Evolutionary conservation across 2,888 invertebrate species (phyloP), one percentile per base, ranked within the genome.

Genomic region (Pristionchus mayeri): DNA sequence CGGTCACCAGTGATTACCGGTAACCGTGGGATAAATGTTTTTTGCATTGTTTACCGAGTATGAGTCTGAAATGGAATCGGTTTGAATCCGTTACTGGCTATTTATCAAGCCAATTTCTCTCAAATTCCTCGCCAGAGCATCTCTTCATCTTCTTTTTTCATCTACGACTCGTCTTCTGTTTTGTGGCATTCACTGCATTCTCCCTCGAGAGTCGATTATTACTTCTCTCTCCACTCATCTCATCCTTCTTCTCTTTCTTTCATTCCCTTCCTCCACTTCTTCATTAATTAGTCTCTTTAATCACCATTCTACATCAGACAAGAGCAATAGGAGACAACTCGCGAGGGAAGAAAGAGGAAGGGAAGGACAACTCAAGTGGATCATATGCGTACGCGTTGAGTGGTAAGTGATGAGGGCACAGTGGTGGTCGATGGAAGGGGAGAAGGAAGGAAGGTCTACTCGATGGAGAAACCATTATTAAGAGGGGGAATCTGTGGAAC

Each of bases 271-370:
- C n/a, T 40, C 37, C 2, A 37, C 67, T 37, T 40, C 34, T 54
- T 54, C 54, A 67, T 67, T 67, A 67, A 67, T 67, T 67, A 67
- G 67, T 67, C 37, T 40, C 67, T 67, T 67, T 67, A 67, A 67
- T 67, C 67, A 37, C 18, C 67, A 67, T 67, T 21, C 37, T 67
- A 37, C 67, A 37, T 37, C 67, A 67, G 67, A 67, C 67, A 67
- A 21, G 30, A 16, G 67, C 67, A 67, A 67, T 67, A 67, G 27
- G 67, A 67, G 67, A 67, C 18, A n/a, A 67, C 67, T 67, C 37
- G 37, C 18, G 48, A 76, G 24, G 48, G 48, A 40, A 76, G 48
- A n/a, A 24, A 48, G 27, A 76, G 24, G n/a, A 40, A n/a, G 48
- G 27, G 76, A 30, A 37, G 37, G 76, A 76, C 24, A 48, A 76